Evolutionary conservation across 1,140 invertebrate genomes (phyloP).

Genomic region (Apis dorsata): DNA sequence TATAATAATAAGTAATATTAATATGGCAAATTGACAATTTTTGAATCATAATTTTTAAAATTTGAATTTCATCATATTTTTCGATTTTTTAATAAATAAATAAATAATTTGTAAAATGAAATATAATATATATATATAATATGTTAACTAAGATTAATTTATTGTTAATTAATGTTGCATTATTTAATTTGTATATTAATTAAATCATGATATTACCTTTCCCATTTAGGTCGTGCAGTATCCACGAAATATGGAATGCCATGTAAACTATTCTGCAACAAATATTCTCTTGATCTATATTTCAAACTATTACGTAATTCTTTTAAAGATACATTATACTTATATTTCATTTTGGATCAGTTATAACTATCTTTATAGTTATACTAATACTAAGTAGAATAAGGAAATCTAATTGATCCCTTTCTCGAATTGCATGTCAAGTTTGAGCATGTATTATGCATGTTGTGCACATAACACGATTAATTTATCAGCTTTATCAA

Average conservation of each 20-base stretch:
- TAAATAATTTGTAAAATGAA: too few species aligned
- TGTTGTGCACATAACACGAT: not conserved
- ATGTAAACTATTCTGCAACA: constrained; percentile 66
- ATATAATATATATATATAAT: too few species aligned
- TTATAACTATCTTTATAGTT: not conserved
- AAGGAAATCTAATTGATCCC: constrained; percentile 5
- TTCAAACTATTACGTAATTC: constrained; percentile 57
- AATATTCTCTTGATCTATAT: constrained; percentile 61
- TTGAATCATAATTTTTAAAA: too few species aligned
- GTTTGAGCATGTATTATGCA: constrained; percentile 4
- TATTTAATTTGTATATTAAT: not conserved
- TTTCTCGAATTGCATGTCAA: constrained; percentile 20
- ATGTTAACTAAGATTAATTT: too few species aligned
- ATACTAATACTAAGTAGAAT: constrained; percentile 1
- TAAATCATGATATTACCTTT: constrained; percentile 59
- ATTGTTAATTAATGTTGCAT: too few species aligned
- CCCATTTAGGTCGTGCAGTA: constrained; percentile 57
- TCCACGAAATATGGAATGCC: constrained; percentile 68
- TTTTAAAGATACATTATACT: constrained; percentile 49
- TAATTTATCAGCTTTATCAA: constrained; percentile 30
- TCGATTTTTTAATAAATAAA: not conserved
- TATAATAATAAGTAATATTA: too few species aligned
- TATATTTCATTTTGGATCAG: constrained; percentile 41
- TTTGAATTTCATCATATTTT: too few species aligned
- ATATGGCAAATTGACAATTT: too few species aligned